Evolutionary conservation across 2,797 vertebrate species (phyloP), one percentile per base, ranked within the genome.

Genomic region (Gymnopithys bicolor): DNA sequence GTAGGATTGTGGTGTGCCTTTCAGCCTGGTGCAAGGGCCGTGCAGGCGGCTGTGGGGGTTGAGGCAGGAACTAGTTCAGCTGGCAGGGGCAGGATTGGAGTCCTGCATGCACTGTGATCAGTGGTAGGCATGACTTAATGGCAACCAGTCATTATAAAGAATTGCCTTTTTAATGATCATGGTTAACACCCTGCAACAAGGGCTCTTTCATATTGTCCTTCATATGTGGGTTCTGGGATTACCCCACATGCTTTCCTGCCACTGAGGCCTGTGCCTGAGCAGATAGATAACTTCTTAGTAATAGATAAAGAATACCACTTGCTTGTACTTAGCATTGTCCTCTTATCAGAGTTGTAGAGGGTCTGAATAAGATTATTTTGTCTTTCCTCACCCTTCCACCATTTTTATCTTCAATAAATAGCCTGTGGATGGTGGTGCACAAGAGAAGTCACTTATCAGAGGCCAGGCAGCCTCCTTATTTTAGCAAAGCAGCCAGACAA

Each of bases 401-500:
- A 28, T 75, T 94, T 94, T 90, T 70, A 76, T 77, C 95, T 90
- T 80, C 68, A 71, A 30, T 66, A 80, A 91, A 68, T 84, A 74
- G 80, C 41, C 66, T 59, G 24, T 33, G 81, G 75, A 85, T 71
- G 51, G 52, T 67, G 62, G 24, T 92, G 51, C 70, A 79, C 56
- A 30, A 53, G 43, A 90, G 43, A 80, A 94, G 53, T 74, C 60
- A 78, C 70, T 93, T 97, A 87, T 23, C 81, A 64, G 51, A 79
- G 81, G 59, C 49, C 75, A 74, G 51, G 73, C 93, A 88, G 43
- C 49, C 70, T 96, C 88, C 68, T 75, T 92, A 83, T 94, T 97
- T 95, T 92, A 95, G 94, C 49, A 92, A 53, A 92, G 84, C 88
- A 89, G 84, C 53, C 86, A 93, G 95, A 96, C 84, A 60, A 95